Evolutionary conservation across 2,113 vertebrate species (phyloP), one percentile per base, ranked within the genome.

Genomic region (Cyphomyrus plagiostoma): DNA sequence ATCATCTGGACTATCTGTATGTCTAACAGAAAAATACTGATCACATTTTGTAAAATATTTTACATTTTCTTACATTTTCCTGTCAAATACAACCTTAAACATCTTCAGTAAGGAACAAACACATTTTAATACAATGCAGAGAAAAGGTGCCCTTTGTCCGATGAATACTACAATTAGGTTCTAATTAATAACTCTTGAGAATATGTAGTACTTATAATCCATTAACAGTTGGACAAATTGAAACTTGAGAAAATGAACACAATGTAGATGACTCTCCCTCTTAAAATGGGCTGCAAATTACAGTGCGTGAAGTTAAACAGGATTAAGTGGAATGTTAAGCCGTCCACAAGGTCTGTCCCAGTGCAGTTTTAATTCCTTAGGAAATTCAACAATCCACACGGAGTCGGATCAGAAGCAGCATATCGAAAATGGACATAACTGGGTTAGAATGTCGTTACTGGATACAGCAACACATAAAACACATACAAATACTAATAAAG

Each of bases 271-370:
- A 35, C 10, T 48, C 49, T 87, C 48, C 48, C 49, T 53, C 48
- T 21, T 15, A 80, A 90, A 90, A 39, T 48, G 70, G 39, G 52
- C 74, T 82, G 21, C 15, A 83, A 83, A 88, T 90, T 80, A 90
- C 53, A 53, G 10, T 88, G 86, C 30, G 62, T 45, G 11, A 90
- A 90, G 89, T 82, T 87, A 90, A 88, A 90, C 50, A 77, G 86
- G 86, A 90, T 88, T 88, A 90, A 88, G 50, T 30, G 42, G 46
- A 82, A 58, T 83, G 35, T 48, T 53, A 58, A 45, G 52, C 89
- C 86, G 49, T 86, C 86, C 89, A 90, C 50, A 48, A 42, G 48
- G 56, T 35, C 35, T 86, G 56, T 35, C 84, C 45, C 46, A 48
- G 58, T 53, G 58, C 83, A 74, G 13, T 80, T 58, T 48, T 56